A percentile compares a stretch with the other conserved stretches of the same genome.
Conservation (phyloP, 2,888 invertebrate genomes). For the Halocaridina rubra region DNA sequence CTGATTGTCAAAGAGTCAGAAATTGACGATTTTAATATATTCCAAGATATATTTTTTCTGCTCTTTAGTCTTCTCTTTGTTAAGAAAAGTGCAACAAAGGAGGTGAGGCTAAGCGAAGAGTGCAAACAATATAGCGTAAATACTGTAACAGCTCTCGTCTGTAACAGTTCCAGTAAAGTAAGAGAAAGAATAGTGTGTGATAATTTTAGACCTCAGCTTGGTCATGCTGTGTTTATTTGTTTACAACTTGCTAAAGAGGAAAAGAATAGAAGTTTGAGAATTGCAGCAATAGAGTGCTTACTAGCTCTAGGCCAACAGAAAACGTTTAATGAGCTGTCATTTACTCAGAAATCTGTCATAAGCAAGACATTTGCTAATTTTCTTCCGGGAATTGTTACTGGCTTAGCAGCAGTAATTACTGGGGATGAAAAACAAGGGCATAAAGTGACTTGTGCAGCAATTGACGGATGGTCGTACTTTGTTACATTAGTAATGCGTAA, state of each 20-base stretch:
- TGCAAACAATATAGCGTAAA: not conserved
- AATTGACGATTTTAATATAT: constrained; percentile 3
- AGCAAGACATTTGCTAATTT: constrained; percentile 23
- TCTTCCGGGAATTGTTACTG: constrained; percentile 31
- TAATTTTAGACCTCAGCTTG: constrained; percentile 18
- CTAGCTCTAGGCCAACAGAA: constrained; percentile 13
- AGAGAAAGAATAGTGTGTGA: not conserved
- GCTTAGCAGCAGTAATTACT: constrained; percentile 13
- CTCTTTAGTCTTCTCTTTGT: not conserved
- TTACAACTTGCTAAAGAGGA: constrained; percentile 2
- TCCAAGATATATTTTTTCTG: not conserved
- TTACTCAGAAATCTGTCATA: not conserved
- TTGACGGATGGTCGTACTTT: constrained; percentile 15
- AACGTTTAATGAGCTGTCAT: not conserved
- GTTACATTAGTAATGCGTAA: constrained; percentile 13
- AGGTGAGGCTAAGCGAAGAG: constrained; percentile 4
- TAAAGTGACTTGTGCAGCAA: constrained; percentile 15
- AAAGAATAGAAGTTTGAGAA: constrained; percentile 20
- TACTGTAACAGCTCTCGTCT: not conserved
- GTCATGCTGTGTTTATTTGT: constrained; percentile 10
- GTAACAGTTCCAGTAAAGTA: not conserved
- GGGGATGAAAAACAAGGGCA: constrained; percentile 31
- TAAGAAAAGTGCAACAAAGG: not conserved
- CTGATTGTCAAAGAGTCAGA: not conserved
- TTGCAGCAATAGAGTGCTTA: constrained; percentile 5